A percentile compares a stretch with the other conserved stretches of the same genome.
Conservation (phyloP, 2,797 vertebrate genomes). For the Intellagama lesueurii region DNA sequence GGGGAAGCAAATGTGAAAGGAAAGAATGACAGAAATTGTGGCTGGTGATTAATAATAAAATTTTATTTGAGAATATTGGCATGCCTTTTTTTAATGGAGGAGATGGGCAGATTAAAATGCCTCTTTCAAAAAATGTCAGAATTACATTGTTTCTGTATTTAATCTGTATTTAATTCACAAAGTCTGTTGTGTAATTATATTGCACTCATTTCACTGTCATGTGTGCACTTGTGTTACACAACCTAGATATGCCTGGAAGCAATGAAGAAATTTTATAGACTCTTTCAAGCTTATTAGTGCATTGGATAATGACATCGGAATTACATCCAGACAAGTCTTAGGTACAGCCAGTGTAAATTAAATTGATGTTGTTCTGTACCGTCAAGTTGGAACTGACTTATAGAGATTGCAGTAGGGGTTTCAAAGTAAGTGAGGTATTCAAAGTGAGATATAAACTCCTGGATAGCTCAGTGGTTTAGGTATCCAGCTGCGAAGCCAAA, state of each 20-base stretch:
- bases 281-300: not conserved
- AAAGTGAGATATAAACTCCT: too few species aligned
- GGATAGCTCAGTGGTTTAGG: too few species aligned
- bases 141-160: not conserved
- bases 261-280: not conserved
- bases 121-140: not conserved
- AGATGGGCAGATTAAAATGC: not conserved
- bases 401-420: too few species aligned
- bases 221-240: not conserved
- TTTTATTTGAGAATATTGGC: not conserved
- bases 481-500: too few species aligned
- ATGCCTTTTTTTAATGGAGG: not conserved
- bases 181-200: slow-evolving; percentile 12
- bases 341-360: not conserved
- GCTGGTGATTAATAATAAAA: not conserved
- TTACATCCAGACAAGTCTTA: not conserved
- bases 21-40: not conserved
- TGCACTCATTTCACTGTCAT: not conserved
- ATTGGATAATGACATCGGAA: slow-evolving; percentile 9
- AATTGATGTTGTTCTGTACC: too few species aligned
- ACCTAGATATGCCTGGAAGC: not conserved
- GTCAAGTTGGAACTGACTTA: too few species aligned
- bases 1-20: not conserved
- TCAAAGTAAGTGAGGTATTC: too few species aligned
- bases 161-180: not conserved